Percentiles rank a stretch among this genome's conserved stretches.
These are phyloP conservation scores for Himantopus leucocephalus DNA, from an alignment of 2,113 vertebrate species.

Conservation along the genomic window DNA sequence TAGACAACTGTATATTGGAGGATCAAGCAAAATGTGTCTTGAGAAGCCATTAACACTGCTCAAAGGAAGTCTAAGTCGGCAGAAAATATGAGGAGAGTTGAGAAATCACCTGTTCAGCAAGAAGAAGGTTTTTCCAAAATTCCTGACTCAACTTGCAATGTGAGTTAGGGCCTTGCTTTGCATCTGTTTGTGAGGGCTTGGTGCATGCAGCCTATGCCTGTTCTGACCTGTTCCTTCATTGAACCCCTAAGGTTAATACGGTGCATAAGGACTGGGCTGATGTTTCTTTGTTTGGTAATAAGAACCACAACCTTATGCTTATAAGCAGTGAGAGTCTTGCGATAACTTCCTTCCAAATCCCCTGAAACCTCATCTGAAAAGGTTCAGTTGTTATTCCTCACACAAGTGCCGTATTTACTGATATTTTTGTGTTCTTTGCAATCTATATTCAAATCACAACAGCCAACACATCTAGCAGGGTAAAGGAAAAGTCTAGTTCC, in stretches of 20 bases:
- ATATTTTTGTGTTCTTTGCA: conserved; percentile 22
- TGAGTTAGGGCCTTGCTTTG: neutral
- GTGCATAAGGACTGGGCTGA: neutral
- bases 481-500: conserved; percentile 47
- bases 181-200: neutral
- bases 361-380: neutral
- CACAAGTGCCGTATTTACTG: neutral
- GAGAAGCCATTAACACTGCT: neutral
- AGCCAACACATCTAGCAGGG: conserved; percentile 38
- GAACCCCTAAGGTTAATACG: neutral
- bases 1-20: neutral
- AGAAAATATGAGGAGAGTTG: neutral
- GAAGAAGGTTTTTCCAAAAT: neutral
- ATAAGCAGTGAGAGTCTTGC: neutral
- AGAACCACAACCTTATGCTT: neutral
- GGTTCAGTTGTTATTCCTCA: neutral
- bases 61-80: neutral
- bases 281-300: neutral
- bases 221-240: neutral
- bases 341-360: neutral
- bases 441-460: conserved; percentile 41
- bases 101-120: neutral
- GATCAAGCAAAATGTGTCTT: neutral
- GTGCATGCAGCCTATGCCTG: neutral
- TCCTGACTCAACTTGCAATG: neutral